Base-by-base conservation (phyloP, 1,140 invertebrate species). In the Orussus abietinus region DNA sequence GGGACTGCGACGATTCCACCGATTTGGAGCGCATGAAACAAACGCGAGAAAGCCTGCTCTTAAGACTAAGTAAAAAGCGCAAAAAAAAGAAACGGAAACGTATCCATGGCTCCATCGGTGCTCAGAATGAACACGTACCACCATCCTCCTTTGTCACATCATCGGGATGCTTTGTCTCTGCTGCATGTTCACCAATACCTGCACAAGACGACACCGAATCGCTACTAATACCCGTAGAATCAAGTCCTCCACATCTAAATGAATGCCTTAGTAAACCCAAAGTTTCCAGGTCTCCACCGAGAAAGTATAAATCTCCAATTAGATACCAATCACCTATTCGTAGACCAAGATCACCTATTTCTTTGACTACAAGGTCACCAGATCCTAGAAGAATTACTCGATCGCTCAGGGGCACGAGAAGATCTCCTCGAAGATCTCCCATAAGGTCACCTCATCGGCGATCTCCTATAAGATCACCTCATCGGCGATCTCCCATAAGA, bases 81-180 rank as follows among this genome's bases (percentile, higher is more conserved):
- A 57, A 62, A 46, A 62, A 41, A 35, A 62, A 33, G 30, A 69
- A 62, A 42, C 66, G 51, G 47, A 57, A 55, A 43, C 57, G 43
- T 40, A 56, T 33, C 29, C 38, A 43, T 26, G 12, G 6, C n/a
- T 6, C 21, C 40, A 1, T 18, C 5, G 10, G 40, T 5, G 11
- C 31, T 13, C 5, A 47, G 2, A 45, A 57, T 10, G 46, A 53
- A 18, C 33, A 53, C n/a, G 45, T 51, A 12, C 53, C 52, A 20
- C 19, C 42, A 1, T 12, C 51, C 6, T n/a, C 22, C n/a, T n/a
- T n/a, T n/a, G n/a, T n/a, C n/a, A n/a, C n/a, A n/a, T n/a, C n/a
- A n/a, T n/a, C n/a, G n/a, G n/a, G n/a, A n/a, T n/a, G n/a, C n/a
- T n/a, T n/a, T n/a, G n/a, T n/a, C n/a, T n/a, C n/a, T n/a, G n/a